Evolutionary conservation across 2,797 vertebrate genomes (phyloP).

Genomic region (Sebastes itinus): DNA sequence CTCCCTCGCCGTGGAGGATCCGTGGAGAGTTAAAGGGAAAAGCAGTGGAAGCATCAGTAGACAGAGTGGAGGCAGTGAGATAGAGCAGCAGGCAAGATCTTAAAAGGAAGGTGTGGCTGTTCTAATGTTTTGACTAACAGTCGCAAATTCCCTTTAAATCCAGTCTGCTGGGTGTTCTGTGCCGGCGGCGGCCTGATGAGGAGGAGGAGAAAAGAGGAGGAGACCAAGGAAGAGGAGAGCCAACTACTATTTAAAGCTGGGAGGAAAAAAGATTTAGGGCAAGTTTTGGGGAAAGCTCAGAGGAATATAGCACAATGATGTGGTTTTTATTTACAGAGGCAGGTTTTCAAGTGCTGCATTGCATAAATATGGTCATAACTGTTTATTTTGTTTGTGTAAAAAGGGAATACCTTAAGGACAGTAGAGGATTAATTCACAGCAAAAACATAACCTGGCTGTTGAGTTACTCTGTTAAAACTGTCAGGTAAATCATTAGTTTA

Average conservation of each 20-base stretch:
- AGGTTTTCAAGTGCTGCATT: background rate
- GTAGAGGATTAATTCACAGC: background rate
- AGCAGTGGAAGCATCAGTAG: conserved; percentile 58
- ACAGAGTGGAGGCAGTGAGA: conserved; percentile 71
- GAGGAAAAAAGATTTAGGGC: conserved; percentile 33
- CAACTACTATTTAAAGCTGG: conserved; percentile 42
- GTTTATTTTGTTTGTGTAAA: background rate
- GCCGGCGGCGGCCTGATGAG: conserved; percentile 39
- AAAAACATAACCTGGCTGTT: background rate
- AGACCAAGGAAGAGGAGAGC: conserved; percentile 16
- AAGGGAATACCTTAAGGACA: background rate
- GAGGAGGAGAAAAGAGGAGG: conserved; percentile 7
- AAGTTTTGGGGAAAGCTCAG: conserved; percentile 23
- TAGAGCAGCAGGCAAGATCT: conserved; percentile 89
- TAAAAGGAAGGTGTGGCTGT: conserved; percentile 91
- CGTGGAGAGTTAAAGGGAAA: conserved; percentile 41
- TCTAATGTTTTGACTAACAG: conserved; percentile 86
- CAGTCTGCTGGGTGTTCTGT: conserved; percentile 86
- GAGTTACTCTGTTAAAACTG: background rate
- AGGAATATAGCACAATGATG: conserved; percentile 18
- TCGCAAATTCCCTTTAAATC: conserved; percentile 91
- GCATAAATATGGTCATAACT: background rate
- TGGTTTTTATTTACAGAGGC: conserved; percentile 17
- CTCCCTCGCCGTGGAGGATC: conserved; percentile 33
- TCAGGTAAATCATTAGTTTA: background rate